Evolutionary conservation across 2,888 invertebrate genomes (phyloP).

Genomic region (Aporophyla nigra): DNA sequence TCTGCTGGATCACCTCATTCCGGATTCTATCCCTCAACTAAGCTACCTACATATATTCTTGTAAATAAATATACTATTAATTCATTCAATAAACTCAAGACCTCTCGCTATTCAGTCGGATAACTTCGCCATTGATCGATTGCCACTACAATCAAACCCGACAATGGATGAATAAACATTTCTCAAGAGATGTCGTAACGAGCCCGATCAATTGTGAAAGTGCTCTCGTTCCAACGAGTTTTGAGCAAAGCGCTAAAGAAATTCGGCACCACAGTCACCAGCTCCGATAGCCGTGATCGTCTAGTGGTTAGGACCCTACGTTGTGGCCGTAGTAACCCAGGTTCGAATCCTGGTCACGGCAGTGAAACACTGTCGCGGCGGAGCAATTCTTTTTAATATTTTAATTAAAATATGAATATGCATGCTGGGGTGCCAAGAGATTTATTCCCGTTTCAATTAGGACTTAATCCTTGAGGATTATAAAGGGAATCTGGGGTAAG

Average conservation of each 20-base stretch:
- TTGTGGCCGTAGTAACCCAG: conserved; percentile 95
- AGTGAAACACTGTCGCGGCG: conserved; percentile 79
- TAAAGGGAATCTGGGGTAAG: not conserved
- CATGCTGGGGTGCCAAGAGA: conserved; percentile 12
- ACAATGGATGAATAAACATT: conserved; percentile 33
- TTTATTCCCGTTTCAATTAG: conserved; percentile 45
- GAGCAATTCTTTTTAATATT: conserved; percentile 57
- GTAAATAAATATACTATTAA: too few relatives aligned
- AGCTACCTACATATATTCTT: too few relatives aligned
- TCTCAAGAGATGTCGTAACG: conserved; percentile 31
- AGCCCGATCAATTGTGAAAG: conserved; percentile 43
- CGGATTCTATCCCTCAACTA: too few relatives aligned
- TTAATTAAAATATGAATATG: conserved; percentile 42
- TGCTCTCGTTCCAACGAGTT: conserved; percentile 31
- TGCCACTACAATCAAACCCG: not conserved
- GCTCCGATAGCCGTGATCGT: conserved; percentile 75
- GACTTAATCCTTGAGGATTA: conserved; percentile 28
- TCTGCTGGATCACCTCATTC: too few relatives aligned
- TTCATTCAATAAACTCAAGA: not conserved
- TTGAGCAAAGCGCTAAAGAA: conserved; percentile 9
- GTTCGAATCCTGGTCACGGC: conserved; percentile 92
- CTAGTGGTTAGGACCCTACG: conserved; percentile 93
- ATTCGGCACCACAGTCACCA: conserved; percentile 56
- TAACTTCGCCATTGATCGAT: not conserved
- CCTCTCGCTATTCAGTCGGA: not conserved